These are phyloP conservation scores for Mesoclemmys tuberculata DNA, from an alignment of 2,113 vertebrate genomes.

Conservation along the genomic window DNA sequence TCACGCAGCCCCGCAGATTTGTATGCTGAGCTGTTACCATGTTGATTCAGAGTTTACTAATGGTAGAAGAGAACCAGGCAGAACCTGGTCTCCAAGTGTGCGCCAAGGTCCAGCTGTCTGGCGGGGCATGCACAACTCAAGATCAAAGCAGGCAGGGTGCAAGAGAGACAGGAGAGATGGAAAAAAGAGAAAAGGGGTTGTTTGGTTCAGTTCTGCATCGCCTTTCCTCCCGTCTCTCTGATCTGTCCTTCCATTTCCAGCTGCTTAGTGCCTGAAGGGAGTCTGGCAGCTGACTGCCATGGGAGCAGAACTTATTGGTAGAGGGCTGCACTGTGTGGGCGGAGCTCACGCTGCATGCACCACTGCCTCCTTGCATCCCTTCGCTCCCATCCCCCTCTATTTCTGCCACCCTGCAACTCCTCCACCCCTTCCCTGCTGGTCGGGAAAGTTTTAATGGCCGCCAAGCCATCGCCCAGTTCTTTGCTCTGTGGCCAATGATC, in stretches of 20 bases:
- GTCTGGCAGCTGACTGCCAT: neutral
- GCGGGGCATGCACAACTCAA: neutral
- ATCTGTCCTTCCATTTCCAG: accelerated
- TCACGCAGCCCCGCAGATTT: neutral
- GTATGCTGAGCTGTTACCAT: neutral
- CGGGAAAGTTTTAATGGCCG: neutral
- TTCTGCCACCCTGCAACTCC: neutral
- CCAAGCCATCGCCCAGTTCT: no score
- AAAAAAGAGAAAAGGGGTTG: neutral
- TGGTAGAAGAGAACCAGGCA: neutral
- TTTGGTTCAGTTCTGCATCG: neutral
- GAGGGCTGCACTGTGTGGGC: neutral
- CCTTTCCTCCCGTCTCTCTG: neutral
- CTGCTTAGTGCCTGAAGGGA: accelerated
- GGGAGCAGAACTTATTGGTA: neutral
- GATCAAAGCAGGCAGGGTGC: neutral
- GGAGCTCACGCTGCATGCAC: neutral
- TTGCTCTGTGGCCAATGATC: no score
- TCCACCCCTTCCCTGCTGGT: neutral
- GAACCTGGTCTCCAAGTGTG: neutral
- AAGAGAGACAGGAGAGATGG: neutral
- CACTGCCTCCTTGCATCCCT: neutral
- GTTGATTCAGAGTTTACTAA: neutral
- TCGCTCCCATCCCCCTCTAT: neutral
- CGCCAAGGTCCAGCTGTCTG: neutral